Conservation (phyloP, 2,888 invertebrate species). For the Amaurobius ferox region DNA sequence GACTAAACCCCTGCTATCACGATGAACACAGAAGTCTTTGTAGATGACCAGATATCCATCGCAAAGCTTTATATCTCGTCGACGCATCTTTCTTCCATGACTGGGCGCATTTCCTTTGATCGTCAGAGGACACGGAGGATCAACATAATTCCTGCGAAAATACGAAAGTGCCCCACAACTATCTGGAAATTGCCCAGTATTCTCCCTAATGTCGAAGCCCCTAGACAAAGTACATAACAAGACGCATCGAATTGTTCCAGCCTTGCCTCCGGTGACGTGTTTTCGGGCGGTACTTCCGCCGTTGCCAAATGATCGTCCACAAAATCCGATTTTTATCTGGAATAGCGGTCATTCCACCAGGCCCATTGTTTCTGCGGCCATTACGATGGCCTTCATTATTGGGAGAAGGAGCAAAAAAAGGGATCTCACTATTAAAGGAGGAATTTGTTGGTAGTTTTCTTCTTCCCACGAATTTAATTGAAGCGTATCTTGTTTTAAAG, state of each 20-base stretch:
- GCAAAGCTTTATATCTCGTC: background rate
- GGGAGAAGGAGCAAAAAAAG: constrained; percentile 4
- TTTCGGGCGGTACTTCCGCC: constrained; percentile 10
- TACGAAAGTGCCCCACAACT: background rate
- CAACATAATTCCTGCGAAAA: background rate
- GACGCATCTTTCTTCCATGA: background rate
- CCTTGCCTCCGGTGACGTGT: background rate
- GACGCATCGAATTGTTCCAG: background rate
- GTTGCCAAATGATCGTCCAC: background rate
- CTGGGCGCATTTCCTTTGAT: background rate
- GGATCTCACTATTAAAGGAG: constrained; percentile 34
- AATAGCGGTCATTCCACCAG: constrained; percentile 13
- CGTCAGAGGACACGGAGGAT: no score
- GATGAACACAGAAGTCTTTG: background rate
- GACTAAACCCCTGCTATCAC: background rate
- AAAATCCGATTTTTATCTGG: background rate
- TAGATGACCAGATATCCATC: background rate
- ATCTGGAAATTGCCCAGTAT: background rate
- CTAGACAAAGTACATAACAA: background rate
- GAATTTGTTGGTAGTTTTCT: constrained; percentile 21
- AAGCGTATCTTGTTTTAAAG: background rate
- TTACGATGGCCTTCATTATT: constrained; percentile 54
- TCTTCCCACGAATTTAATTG: constrained; percentile 9
- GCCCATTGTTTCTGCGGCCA: constrained; percentile 45
- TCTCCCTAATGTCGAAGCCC: background rate